These are phyloP conservation scores for Urosaurus nigricauda DNA, from an alignment of 2,797 vertebrate genomes.

Conservation along the genomic window DNA sequence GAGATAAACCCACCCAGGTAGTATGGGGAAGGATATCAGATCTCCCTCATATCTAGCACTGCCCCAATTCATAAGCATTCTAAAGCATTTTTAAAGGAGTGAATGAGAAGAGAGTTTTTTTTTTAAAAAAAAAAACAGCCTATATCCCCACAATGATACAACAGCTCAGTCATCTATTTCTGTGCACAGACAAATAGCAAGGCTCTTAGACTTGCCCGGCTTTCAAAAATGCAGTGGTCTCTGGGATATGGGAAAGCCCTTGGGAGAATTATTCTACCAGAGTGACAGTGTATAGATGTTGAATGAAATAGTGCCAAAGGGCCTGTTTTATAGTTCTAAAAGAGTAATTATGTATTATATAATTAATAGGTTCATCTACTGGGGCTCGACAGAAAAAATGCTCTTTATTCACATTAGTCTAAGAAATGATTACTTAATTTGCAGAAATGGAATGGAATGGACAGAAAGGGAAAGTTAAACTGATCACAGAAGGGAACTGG, in stretches of 20 bases:
- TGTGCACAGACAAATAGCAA: slow-evolving; percentile 75
- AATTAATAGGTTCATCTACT: slow-evolving; percentile 32
- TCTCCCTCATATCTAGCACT: background rate
- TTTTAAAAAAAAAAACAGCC: background rate
- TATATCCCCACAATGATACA: slow-evolving; percentile 38
- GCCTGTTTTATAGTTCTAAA: slow-evolving; percentile 42
- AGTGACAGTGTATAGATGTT: slow-evolving; percentile 34
- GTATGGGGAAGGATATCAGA: background rate
- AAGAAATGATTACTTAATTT: background rate
- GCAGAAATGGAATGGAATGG: background rate
- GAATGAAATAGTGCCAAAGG: slow-evolving; percentile 38
- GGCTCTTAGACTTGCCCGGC: slow-evolving; percentile 67
- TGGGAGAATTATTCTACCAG: slow-evolving; percentile 65
- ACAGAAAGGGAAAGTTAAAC: background rate
- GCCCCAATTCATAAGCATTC: background rate
- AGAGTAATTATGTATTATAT: slow-evolving; percentile 7
- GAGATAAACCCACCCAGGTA: background rate
- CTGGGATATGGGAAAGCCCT: slow-evolving; percentile 66
- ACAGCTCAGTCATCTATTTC: slow-evolving; percentile 34
- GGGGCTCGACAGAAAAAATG: slow-evolving; percentile 42
- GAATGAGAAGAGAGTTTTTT: too few species aligned
- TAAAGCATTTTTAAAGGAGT: slow-evolving; percentile 27
- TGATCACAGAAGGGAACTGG: background rate
- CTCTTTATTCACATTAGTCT: slow-evolving; percentile 29
- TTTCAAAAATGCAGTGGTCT: slow-evolving; percentile 78